Base-by-base conservation (phyloP, 2,113 vertebrate genomes). In the Crypturellus undulatus region DNA sequence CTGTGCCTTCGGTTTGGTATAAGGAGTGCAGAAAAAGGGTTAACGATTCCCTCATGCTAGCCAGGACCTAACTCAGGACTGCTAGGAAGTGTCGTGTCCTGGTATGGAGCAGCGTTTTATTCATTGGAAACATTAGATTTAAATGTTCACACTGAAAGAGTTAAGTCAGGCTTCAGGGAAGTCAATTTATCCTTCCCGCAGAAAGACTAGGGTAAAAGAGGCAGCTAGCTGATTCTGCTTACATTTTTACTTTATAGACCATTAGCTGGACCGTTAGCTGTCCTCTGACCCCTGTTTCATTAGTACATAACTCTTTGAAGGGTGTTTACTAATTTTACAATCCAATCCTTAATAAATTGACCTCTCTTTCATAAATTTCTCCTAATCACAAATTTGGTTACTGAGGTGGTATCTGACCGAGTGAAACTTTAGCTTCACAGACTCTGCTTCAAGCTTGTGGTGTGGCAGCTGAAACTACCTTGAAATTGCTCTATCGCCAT, bases 281-380 rank as follows among this genome's bases (percentile, higher is more conserved):
- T 62, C 40, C 62, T 79, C 45, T 17, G 40, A 65, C 4, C 1
- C 17, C 32, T 81, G 34, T 62, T n/a, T 10, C 52, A 22, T 19
- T 68, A 72, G 36, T 38, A 64, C 1, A 0, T 19, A 10, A 12
- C 6, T 6, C 0, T 0, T 47, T 64, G 32, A 4, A 72, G 6
- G 30, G 14, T 12, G 42, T 75, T 76, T 0, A 0, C 8, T 51
- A 36, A 40, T 25, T 69, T 19, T 20, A 32, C 26, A 72, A 58
- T 68, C 3, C 2, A 3, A 56, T 7, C 10, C 25, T 56, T 60
- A 36, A 73, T 22, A 51, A n/a, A 36, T 25, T 59, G 10, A 28
- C 5, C 16, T 80, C 47, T 72, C 52, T 77, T 47, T n/a, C 36
- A 22, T 24, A 72, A 87, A 58, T 67, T 62, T 65, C 12, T 32